These are phyloP conservation scores for Ovibos moschatus DNA, from an alignment of 2,113 vertebrate genomes.

Conservation along the genomic window DNA sequence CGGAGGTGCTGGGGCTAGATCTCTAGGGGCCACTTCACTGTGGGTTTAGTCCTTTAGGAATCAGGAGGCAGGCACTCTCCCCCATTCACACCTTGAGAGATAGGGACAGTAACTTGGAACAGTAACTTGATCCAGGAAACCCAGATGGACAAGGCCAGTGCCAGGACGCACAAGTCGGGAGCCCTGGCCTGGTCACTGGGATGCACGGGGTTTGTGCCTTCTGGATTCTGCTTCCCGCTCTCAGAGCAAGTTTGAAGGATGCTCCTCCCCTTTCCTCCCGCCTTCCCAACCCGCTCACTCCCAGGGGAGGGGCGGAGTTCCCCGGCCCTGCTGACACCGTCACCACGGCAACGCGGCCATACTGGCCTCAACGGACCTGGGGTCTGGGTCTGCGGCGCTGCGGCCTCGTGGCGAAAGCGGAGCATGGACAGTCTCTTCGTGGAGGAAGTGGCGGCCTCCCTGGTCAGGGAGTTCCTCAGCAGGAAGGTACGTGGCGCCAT, in stretches of 20 bases:
- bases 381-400: neutral
- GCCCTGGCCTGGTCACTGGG: accelerated
- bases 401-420: constrained; percentile 25
- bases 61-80: neutral
- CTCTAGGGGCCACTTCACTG: neutral
- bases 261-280: constrained; percentile 33
- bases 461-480: constrained; percentile 93
- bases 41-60: neutral
- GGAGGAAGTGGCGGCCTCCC: constrained; percentile 90
- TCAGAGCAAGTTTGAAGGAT: neutral
- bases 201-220: accelerated
- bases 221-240: neutral
- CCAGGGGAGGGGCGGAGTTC: constrained; percentile 65
- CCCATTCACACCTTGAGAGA: neutral
- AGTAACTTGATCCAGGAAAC: neutral
- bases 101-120: neutral
- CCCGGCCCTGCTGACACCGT: constrained; percentile 34
- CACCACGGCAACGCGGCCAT: constrained; percentile 71
- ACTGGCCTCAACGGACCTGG: constrained; percentile 31
- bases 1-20: neutral
- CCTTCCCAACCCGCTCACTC: neutral
- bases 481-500: constrained; percentile 84
- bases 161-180: too few species aligned
- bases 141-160: neutral
- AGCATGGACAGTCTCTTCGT: constrained; percentile 84